Conservation (phyloP, 2,113 vertebrate genomes). For the Acanthisitta chloris region DNA sequence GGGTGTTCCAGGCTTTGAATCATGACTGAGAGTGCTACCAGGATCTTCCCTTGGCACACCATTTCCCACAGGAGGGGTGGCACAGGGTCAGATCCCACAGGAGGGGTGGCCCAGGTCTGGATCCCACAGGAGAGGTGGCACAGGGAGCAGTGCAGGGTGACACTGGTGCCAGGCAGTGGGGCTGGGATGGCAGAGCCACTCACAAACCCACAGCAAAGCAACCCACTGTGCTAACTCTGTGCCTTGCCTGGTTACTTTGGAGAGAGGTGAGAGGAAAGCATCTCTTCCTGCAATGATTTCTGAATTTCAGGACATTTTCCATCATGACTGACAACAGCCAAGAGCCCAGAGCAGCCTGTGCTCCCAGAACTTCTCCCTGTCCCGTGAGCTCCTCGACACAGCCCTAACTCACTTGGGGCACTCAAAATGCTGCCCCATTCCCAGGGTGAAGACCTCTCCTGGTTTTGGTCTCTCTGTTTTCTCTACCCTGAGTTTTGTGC, state of each 20-base stretch:
- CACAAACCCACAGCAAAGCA: background rate
- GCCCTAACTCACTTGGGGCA: too few relatives aligned
- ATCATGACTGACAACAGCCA: background rate
- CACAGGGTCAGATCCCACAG: background rate
- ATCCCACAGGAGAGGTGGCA: background rate
- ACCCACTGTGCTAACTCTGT: rapidly evolving
- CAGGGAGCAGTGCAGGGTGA: rapidly evolving
- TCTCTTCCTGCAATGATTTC: background rate
- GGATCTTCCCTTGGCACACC: rapidly evolving
- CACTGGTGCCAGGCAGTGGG: background rate
- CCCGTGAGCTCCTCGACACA: background rate
- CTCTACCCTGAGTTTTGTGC: background rate
- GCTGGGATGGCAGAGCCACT: background rate
- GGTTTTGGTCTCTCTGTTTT: background rate
- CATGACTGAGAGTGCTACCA: rapidly evolving
- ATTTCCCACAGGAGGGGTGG: rapidly evolving
- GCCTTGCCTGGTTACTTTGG: background rate
- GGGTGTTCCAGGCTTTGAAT: background rate
- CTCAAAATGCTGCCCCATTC: rapidly evolving
- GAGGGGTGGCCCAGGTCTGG: background rate
- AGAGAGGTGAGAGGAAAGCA: background rate
- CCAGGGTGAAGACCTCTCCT: background rate
- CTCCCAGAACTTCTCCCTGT: background rate
- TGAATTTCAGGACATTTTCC: background rate
- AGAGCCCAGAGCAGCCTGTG: background rate